Base-by-base conservation (phyloP, 2,888 invertebrate genomes). In the Pyrocoelia pectoralis region DNA sequence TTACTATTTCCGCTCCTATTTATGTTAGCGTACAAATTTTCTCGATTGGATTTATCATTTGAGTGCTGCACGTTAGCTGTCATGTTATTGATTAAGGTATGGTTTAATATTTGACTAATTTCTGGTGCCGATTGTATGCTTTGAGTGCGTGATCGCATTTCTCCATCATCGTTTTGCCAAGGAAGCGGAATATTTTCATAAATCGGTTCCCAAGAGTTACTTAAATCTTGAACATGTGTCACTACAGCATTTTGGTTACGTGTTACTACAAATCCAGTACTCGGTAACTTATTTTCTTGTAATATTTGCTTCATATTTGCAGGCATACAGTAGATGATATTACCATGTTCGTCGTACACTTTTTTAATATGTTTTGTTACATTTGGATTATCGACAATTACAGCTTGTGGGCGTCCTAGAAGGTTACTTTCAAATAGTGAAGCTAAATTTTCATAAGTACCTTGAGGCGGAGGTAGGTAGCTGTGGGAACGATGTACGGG, bases 171-270 rank as follows among this genome's bases (percentile, higher is more conserved):
- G 48, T 77, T 77, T 68, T 85, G 86, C 88, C 89, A 89, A 0
- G 90, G 88, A 19, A 90, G 76, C 0, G 91, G 92, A 5, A 93
- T 90, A 77, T 93, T 93, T 74, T 93, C 92, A 77, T 93, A 93
- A 67, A 93, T 93, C 0, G 93, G 93, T 75, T 93, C 93, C 10
- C 87, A 83, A 0, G 86, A 80, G 61, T 84, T 83, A 56, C 79
- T 76, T 12, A 80, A 76, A 55, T 81, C 78, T 50, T 74, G 74
- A 9, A 76, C 77, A 61, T 76, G 78, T 1, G 79, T 74, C 0
- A 78, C 76, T 65, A 79, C 72, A 1, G 78, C 76, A 58, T 78
- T 79, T 62, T 83, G 84, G 65, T 82, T 79, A 15, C 84, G 82
- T 12, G 86, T 84, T 46, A 88, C 66, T 68, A 89, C 81, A 68